phyloP scores from a whole-genome alignment of 2,797 vertebrate species.

The Amazona finschi region DNA sequence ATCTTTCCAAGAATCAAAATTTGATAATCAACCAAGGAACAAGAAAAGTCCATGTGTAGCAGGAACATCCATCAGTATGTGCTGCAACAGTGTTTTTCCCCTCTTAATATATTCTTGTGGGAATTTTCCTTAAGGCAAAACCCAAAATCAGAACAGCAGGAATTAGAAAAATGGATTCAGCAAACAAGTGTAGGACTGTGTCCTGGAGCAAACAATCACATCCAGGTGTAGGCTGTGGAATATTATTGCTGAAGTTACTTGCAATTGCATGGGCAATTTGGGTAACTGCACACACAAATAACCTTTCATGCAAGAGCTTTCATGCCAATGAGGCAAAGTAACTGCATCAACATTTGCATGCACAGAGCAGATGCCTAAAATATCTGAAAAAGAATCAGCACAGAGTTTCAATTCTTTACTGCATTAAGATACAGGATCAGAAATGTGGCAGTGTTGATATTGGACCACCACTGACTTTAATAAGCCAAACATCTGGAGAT shows the following conservation, averaged over 20 bases:
- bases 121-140: neutral
- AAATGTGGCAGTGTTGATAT: slow-evolving; percentile 46
- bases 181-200: neutral
- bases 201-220: neutral
- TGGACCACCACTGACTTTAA: slow-evolving; percentile 16
- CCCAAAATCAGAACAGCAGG: neutral
- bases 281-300: neutral
- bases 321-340: neutral
- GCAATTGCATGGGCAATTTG: neutral
- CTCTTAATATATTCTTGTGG: neutral
- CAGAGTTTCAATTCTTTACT: slow-evolving; percentile 25
- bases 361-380: neutral
- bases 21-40: neutral
- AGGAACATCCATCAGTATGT: neutral
- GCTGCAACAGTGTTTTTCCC: neutral
- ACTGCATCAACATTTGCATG: neutral
- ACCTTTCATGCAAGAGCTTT: neutral
- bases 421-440: slow-evolving; percentile 24
- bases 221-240: neutral
- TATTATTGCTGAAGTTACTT: neutral
- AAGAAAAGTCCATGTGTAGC: neutral
- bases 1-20: neutral
- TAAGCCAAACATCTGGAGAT: slow-evolving; percentile 70
- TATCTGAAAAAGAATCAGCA: neutral
- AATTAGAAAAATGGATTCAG: neutral